Conservation (phyloP, 2,888 invertebrate genomes). For the Nemapogon koenigi region DNA sequence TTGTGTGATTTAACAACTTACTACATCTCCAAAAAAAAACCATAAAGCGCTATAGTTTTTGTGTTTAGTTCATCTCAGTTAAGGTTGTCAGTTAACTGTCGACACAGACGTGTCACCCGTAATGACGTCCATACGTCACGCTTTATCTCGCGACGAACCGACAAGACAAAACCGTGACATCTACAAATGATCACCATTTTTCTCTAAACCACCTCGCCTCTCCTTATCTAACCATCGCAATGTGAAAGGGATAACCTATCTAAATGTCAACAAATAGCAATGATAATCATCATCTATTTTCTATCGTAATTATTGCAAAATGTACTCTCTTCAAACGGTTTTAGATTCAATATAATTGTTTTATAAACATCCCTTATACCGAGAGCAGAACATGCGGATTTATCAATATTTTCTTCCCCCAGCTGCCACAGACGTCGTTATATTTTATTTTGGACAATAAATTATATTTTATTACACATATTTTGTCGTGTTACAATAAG, state of each 20-base stretch:
- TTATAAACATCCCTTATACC: no score
- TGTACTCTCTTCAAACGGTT: no score
- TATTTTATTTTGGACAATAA: slow-evolving; percentile 64
- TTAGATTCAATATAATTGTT: no score
- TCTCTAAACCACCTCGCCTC: slow-evolving; percentile 27
- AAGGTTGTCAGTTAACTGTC: no score
- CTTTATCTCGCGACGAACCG: slow-evolving; percentile 60
- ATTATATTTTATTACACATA: slow-evolving; percentile 66
- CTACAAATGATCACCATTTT: slow-evolving; percentile 62
- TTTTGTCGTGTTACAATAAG: slow-evolving; percentile 68
- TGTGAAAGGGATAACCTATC: neutral
- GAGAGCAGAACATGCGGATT: slow-evolving; percentile 23
- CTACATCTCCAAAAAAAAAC: no score
- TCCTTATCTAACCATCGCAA: neutral
- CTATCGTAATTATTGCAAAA: no score
- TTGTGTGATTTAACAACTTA: no score
- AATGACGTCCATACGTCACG: slow-evolving; percentile 56
- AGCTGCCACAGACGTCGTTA: slow-evolving; percentile 22
- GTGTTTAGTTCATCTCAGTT: no score
- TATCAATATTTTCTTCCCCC: slow-evolving; percentile 51
- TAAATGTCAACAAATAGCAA: slow-evolving; percentile 6
- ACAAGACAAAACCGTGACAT: slow-evolving; percentile 59
- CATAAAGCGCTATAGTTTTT: no score
- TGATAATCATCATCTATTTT: no score
- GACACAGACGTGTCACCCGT: slow-evolving; percentile 43